Conservation (phyloP, 2,888 invertebrate genomes). For the Trachelus tabidus region DNA sequence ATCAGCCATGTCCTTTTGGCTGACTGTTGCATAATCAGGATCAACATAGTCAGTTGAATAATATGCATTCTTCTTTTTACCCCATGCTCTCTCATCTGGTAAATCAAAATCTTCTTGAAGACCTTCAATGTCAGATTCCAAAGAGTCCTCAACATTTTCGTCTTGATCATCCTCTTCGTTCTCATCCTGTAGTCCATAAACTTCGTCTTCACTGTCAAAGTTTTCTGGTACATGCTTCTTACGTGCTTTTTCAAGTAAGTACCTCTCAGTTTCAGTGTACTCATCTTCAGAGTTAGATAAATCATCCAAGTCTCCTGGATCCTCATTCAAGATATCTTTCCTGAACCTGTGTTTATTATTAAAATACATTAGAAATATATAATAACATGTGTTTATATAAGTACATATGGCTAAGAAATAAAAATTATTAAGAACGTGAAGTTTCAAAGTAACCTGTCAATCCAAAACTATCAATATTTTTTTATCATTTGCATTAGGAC, state of each 20-base stretch:
- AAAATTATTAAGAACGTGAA: background rate
- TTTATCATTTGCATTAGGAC: background rate
- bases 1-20: slow-evolving; percentile 76
- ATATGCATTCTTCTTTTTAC: slow-evolving; percentile 80
- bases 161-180: slow-evolving; percentile 66
- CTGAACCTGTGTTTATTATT: slow-evolving; percentile 13
- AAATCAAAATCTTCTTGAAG: slow-evolving; percentile 74
- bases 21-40: slow-evolving; percentile 78
- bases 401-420: background rate
- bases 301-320: slow-evolving; percentile 67
- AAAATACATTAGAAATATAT: background rate
- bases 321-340: slow-evolving; percentile 22
- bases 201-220: slow-evolving; percentile 72
- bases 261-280: slow-evolving; percentile 75
- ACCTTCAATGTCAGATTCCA: slow-evolving; percentile 79
- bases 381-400: background rate
- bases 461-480: background rate
- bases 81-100: slow-evolving; percentile 90
- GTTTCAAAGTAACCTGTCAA: background rate
- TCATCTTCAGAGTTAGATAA: slow-evolving; percentile 80
- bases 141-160: slow-evolving; percentile 70
- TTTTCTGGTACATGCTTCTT: slow-evolving; percentile 68
- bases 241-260: slow-evolving; percentile 72
- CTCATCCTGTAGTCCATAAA: slow-evolving; percentile 69
- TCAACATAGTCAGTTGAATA: slow-evolving; percentile 92